Base-by-base conservation (phyloP, 2,888 invertebrate species). In the Diachrysia chrysitis region DNA sequence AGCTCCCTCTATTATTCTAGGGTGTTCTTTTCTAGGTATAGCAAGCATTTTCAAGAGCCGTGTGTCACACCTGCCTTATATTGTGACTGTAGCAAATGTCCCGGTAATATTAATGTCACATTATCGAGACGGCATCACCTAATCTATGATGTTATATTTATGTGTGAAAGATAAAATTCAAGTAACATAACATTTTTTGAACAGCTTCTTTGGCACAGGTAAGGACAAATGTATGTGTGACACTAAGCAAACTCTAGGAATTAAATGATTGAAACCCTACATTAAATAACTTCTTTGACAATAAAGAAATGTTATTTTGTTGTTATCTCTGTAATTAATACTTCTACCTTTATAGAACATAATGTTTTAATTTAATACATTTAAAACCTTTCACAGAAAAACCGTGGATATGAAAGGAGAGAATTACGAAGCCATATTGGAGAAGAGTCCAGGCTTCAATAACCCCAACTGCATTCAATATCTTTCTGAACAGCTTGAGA, bases 381-480 rank as follows among this genome's bases (percentile, higher is more conserved):
- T 73, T 72, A 75, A 66, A 76, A 82, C 72, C 55, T 66, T 77
- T 58, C 77, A 83, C 76, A 97, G 98, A 96, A 97, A 97, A 96
- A 97, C 97, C 78, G 96, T 97, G 96, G 97, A 97, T 95, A 97
- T 97, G 96, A 97, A 97, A 93, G 97, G 97, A 87, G 97, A 97
- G 92, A 96, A 96, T 89, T 98, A 97, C 96, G 98, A 98, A 95
- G 97, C 97, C 84, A 97, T 98, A 90, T 96, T 98, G 94, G 97
- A 97, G 95, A 97, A 97, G 95, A 97, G 97, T 89, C 96, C 97
- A 85, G 98, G 98, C 90, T 98, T 98, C 96, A 97, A 97, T 96
- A 98, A 98, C 96, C 98, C 98, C 78, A 98, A 98, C 96, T 97
- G 97, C 96, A 97, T 97, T 91, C 97, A 97, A 93, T 97, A 97